Percentiles rank a stretch among this genome's conserved stretches.
These are phyloP conservation scores for Ips nitidus DNA, from an alignment of 1,140 invertebrate genomes.

Conservation along the genomic window DNA sequence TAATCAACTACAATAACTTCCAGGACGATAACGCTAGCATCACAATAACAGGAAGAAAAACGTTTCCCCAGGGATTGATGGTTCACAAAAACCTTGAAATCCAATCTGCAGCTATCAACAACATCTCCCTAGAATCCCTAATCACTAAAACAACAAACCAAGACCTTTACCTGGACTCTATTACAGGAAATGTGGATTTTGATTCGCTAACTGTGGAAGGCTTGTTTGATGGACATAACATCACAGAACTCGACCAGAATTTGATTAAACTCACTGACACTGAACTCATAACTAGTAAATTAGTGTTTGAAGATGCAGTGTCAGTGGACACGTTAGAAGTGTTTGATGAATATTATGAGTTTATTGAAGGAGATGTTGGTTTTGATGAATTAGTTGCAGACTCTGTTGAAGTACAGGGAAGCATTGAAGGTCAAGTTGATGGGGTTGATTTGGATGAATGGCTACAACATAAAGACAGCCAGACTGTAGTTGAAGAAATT, in stretches of 20 bases:
- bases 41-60: conserved; percentile 51
- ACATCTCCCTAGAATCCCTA: conserved; percentile 50
- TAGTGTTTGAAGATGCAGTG: conserved; percentile 47
- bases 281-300: conserved; percentile 43
- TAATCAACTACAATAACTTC: too few relatives aligned
- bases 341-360: conserved; percentile 41
- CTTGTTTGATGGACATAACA: conserved; percentile 49
- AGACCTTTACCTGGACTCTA: conserved; percentile 44
- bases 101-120: conserved; percentile 49
- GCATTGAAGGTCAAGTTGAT: conserved; percentile 40
- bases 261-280: conserved; percentile 49
- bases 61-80: conserved; percentile 47
- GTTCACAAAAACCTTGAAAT: conserved; percentile 47
- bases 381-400: conserved; percentile 26
- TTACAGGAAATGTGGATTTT: conserved; percentile 53
- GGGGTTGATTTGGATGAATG: conserved; percentile 42
- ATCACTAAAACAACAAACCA: conserved; percentile 53
- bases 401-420: conserved; percentile 40
- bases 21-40: conserved; percentile 44
- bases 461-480: not conserved
- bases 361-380: conserved; percentile 26
- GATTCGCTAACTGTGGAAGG: conserved; percentile 48
- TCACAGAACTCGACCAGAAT: conserved; percentile 49
- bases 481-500: not conserved
- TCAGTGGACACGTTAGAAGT: conserved; percentile 40